Base-by-base conservation (phyloP, 2,113 vertebrate genomes). In the Passer montanus region DNA sequence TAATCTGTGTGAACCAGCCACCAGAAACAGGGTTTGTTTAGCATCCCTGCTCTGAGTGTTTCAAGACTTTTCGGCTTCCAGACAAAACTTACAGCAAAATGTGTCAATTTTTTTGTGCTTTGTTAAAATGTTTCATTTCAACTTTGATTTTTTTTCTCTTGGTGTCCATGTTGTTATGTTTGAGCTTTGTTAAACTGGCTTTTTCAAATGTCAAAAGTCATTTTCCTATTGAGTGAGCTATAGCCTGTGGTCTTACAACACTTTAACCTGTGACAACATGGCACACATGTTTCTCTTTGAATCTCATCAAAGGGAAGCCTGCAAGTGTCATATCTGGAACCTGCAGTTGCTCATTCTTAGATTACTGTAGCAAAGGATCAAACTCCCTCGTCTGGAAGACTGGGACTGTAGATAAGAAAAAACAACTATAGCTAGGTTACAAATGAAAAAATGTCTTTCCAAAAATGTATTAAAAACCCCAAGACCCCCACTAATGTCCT, bases 231-330 rank as follows among this genome's bases (percentile, higher is more conserved):
- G 56, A 50, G 19, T 30, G 56, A 39, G 27, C 39, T 50, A 1
- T 46, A 63, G 69, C 35, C 37, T 82, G 35, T 76, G 49, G 11
- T 52, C 24, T 31, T 50, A 7, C 2, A 47, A 31, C 60, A 11
- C 35, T 75, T 75, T 17, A 68, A 85, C 66, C 44, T 49, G 30
- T 68, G 66, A 62, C 62, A 74, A 33, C 13, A 4, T 28, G 53
- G n/a, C 12, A 69, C 56, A 27, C 20, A 22, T 52, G 30, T 46
- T 87, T 79, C 33, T 60, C 72, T 84, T 68, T 82, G 41, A 87
- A 68, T 72, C 67, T 79, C 35, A 35, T 94, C 69, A 82, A 85
- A 89, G 74, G 56, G 69, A 91, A 96, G 76, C 52, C n/a, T 73
- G 24, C 35, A 70, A 20, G 35, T 59, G 43, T 70, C 56, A 30